A percentile compares a stretch with the other conserved stretches of the same genome.
phyloP scores from a whole-genome alignment of 1,140 invertebrate species.

The Drosophila elegans region DNA sequence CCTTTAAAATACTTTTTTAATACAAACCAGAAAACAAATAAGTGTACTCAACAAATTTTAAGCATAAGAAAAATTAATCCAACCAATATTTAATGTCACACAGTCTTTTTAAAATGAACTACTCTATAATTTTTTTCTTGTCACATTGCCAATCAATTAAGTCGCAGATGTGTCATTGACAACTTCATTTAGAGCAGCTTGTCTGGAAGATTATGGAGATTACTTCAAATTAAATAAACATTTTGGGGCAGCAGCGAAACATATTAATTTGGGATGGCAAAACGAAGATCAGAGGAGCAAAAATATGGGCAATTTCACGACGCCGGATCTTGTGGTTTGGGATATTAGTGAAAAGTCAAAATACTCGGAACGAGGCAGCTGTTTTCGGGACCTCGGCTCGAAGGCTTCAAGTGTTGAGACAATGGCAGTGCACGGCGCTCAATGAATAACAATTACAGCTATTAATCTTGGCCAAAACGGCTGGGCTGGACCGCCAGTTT shows the following conservation, averaged over 20 bases:
- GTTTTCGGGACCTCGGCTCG: conserved; percentile 17
- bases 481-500: conserved; percentile 36
- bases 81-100: too few relatives aligned
- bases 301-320: conserved; percentile 41
- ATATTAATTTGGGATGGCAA: conserved; percentile 27
- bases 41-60: too few relatives aligned
- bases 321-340: conserved; percentile 62
- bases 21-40: too few relatives aligned
- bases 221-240: conserved; percentile 59
- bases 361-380: conserved; percentile 40
- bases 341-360: conserved; percentile 42
- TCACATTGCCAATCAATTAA: background rate
- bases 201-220: conserved; percentile 45
- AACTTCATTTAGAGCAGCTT: conserved; percentile 42
- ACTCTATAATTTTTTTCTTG: conserved; percentile 3
- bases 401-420: conserved; percentile 73
- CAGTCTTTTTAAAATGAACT: background rate
- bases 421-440: conserved; percentile 78
- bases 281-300: conserved; percentile 3
- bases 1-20: too few relatives aligned
- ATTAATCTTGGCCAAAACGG: conserved; percentile 76
- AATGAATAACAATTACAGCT: conserved; percentile 83
- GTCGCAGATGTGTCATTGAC: conserved; percentile 36
- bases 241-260: conserved; percentile 26
- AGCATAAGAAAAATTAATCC: too few relatives aligned